A percentile compares a stretch with the other conserved stretches of the same genome.
Conservation (phyloP, 2,113 vertebrate species). For the Sylvicapra grimmia region DNA sequence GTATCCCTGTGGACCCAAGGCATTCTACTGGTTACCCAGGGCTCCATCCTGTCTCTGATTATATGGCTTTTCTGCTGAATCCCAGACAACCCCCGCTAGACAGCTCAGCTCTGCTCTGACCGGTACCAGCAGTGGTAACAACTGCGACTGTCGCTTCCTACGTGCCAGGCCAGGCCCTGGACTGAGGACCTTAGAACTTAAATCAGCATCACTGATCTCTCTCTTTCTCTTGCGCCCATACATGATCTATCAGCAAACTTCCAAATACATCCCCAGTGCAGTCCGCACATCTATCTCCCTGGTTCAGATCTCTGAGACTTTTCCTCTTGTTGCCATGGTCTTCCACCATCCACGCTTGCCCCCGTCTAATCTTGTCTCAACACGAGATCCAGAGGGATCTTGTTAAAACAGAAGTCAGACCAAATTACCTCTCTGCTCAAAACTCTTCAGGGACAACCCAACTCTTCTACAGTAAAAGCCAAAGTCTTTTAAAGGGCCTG, state of each 20-base stretch:
- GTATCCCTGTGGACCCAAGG: no score
- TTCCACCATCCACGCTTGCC: neutral
- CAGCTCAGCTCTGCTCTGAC: neutral
- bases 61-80: neutral
- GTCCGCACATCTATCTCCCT: neutral
- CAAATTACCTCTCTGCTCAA: neutral
- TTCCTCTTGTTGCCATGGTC: no score
- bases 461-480: neutral
- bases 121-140: neutral
- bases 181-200: neutral
- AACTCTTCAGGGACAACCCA: neutral
- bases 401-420: neutral
- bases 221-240: neutral
- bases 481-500: neutral
- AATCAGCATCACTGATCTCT: neutral
- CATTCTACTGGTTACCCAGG: neutral
- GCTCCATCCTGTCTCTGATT: neutral
- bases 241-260: neutral
- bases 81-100: neutral
- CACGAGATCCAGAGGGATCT: neutral
- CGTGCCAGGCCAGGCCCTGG: neutral
- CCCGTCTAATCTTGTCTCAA: neutral
- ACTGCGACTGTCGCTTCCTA: neutral
- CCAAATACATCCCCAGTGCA: neutral
- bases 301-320: accelerated